These are phyloP conservation scores for Rhagonycha fulva DNA, from an alignment of 2,888 invertebrate species.

Conservation along the genomic window DNA sequence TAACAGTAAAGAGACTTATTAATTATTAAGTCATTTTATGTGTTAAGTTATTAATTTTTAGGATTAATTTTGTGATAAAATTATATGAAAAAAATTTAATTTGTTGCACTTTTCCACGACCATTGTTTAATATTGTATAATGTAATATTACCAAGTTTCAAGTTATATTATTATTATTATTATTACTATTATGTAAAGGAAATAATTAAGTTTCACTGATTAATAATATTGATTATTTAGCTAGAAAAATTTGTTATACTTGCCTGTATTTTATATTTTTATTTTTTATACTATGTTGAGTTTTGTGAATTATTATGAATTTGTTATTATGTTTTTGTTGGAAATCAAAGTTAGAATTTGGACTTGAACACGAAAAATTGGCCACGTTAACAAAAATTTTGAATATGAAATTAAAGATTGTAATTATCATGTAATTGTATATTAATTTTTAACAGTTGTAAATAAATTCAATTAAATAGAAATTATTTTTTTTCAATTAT, in stretches of 20 bases:
- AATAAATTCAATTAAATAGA: not conserved
- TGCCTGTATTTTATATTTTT: slow-evolving; percentile 21
- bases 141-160: slow-evolving; percentile 7
- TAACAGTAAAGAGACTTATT: not conserved
- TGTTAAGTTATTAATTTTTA: not conserved
- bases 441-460: not conserved
- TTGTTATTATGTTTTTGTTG: not conserved
- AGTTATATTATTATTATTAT: slow-evolving; percentile 7
- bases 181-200: not conserved
- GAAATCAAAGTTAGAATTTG: not conserved
- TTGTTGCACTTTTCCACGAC: not conserved
- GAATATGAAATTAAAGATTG: not conserved
- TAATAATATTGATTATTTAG: slow-evolving; percentile 5
- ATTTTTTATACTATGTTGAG: slow-evolving; percentile 10
- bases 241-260: slow-evolving; percentile 19
- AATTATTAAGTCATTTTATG: not conserved
- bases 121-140: not conserved
- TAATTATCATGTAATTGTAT: not conserved
- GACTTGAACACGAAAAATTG: not conserved
- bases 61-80: not conserved
- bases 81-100: not conserved
- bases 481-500: not conserved
- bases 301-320: not conserved
- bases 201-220: not conserved
- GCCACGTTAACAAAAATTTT: not conserved